Conservation (phyloP, 2,113 vertebrate genomes). For the Naja naja region DNA sequence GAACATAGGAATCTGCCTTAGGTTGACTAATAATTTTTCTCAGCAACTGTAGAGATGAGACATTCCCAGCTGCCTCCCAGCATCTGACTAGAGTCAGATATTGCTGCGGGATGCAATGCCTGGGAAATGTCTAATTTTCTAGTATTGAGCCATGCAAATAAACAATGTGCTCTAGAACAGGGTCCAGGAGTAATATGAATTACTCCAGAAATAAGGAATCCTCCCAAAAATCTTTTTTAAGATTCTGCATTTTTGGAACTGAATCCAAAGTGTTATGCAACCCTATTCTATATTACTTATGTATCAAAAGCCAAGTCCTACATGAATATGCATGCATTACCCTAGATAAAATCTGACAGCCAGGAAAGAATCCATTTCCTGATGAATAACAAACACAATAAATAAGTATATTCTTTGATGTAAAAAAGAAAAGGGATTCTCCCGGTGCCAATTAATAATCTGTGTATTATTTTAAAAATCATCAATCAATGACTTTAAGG, state of each 20-base stretch:
- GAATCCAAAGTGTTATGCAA: background rate
- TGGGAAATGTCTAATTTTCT: background rate
- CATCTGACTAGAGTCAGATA: background rate
- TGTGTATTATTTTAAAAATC: conserved; percentile 37
- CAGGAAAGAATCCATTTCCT: conserved; percentile 44
- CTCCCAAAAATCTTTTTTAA: background rate
- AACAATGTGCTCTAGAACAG: background rate
- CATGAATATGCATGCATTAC: conserved; percentile 5
- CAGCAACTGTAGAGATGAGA: background rate
- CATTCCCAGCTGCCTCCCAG: background rate
- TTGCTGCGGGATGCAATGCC: background rate
- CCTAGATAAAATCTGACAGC: conserved; percentile 26
- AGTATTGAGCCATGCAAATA: background rate
- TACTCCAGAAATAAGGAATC: background rate
- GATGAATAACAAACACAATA: conserved; percentile 41
- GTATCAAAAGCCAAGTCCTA: background rate
- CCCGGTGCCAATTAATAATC: conserved; percentile 50
- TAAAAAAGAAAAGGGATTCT: conserved; percentile 42
- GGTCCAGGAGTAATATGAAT: background rate
- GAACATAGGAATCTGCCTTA: background rate
- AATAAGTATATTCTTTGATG: conserved; percentile 38
- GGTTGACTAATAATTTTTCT: background rate
- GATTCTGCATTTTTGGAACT: background rate
- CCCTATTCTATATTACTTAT: background rate
- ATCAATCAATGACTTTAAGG: conserved; percentile 38